phyloP scores from a whole-genome alignment of 2,888 invertebrate genomes.

The Andrena minutula region DNA sequence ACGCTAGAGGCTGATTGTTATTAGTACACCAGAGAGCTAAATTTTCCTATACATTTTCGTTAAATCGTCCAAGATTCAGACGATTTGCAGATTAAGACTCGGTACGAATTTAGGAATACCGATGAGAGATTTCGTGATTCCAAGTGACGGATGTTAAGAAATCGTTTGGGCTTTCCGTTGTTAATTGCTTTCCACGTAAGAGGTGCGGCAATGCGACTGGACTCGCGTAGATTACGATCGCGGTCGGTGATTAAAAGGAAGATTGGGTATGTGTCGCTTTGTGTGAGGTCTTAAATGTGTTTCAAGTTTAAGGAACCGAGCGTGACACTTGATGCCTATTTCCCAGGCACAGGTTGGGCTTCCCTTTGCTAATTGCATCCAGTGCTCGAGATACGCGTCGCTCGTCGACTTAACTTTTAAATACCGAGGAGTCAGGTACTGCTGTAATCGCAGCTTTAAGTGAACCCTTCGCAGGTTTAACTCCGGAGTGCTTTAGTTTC shows the following conservation, averaged over 20 bases:
- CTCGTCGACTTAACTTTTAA: conserved; percentile 56
- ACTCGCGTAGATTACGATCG: background rate
- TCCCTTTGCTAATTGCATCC: conserved; percentile 66
- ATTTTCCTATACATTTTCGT: too few relatives aligned
- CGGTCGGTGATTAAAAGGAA: background rate
- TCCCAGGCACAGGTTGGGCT: conserved; percentile 2
- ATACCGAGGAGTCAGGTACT: conserved; percentile 31
- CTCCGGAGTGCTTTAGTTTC: background rate
- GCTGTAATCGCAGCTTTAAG: conserved; percentile 15
- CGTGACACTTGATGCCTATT: background rate
- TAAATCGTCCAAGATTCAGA: background rate
- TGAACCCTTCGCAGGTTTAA: conserved; percentile 6
- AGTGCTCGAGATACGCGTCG: conserved; percentile 56
- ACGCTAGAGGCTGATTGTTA: too few relatives aligned
- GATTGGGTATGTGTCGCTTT: background rate
- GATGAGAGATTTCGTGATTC: background rate
- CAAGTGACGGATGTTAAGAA: too few relatives aligned
- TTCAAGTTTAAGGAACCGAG: background rate
- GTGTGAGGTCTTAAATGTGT: background rate
- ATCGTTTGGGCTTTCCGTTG: conserved; percentile 1
- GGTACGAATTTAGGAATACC: background rate
- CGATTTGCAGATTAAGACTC: background rate
- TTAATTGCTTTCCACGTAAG: conserved; percentile 52
- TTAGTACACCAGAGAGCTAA: too few relatives aligned
- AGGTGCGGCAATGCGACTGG: background rate